A percentile compares a stretch with the other conserved stretches of the same genome.
Evolutionary conservation across 2,888 invertebrate species (phyloP).

Genomic region (Caenorhabditis panamensis): DNA sequence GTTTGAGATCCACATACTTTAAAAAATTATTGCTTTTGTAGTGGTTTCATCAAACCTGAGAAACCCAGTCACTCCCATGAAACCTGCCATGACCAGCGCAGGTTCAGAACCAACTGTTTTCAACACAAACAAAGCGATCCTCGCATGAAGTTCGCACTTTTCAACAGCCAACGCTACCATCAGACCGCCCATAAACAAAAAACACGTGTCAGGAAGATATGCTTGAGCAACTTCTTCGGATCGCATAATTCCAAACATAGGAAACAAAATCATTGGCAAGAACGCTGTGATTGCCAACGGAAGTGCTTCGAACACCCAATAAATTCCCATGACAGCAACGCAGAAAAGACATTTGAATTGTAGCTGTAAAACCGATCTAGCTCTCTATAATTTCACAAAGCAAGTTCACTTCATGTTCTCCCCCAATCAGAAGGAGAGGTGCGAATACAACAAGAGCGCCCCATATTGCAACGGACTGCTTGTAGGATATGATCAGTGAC

Average conservation of each 20-base stretch:
- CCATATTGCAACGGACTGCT: constrained; percentile 60
- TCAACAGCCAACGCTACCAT: constrained; percentile 81
- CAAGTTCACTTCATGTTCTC: constrained; percentile 50
- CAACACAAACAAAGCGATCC: constrained; percentile 72
- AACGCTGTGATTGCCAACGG: constrained; percentile 80
- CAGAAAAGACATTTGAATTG: constrained; percentile 74
- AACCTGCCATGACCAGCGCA: constrained; percentile 79
- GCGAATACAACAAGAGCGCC: constrained; percentile 52
- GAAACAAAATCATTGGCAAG: constrained; percentile 78
- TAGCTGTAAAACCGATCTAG: constrained; percentile 59
- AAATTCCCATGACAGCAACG: constrained; percentile 76
- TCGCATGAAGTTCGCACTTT: constrained; percentile 77
- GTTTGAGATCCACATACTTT: constrained; percentile 81
- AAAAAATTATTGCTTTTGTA: constrained; percentile 4
- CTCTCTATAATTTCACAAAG: not conserved
- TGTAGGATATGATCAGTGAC: constrained; percentile 44
- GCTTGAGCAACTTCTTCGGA: constrained; percentile 75
- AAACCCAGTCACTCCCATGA: constrained; percentile 79
- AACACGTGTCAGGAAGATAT: constrained; percentile 80
- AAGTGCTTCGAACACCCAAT: constrained; percentile 79
- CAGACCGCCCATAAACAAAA: constrained; percentile 80
- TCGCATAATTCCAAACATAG: constrained; percentile 75
- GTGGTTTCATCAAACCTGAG: constrained; percentile 65
- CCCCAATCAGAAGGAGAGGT: constrained; percentile 50
- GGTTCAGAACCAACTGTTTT: constrained; percentile 76